Conservation (phyloP, 2,797 vertebrate genomes). For the Sebastes trivittatus region DNA sequence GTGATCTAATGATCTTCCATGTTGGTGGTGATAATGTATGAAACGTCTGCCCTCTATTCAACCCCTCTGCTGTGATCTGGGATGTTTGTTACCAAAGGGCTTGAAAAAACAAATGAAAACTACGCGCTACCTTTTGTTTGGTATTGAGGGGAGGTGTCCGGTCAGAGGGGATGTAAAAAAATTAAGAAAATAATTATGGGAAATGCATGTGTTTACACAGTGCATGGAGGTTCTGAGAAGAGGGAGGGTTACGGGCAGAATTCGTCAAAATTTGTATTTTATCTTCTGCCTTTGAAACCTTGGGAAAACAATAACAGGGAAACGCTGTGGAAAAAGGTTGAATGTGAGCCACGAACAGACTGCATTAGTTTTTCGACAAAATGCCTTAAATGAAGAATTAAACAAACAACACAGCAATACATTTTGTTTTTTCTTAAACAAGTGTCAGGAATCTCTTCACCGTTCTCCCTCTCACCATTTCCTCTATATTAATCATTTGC, state of each 20-base stretch:
- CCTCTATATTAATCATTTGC: background rate
- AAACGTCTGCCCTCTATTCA: conserved; percentile 39
- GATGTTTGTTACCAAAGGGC: conserved; percentile 62
- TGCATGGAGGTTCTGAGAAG: conserved; percentile 26
- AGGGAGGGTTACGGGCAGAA: conserved; percentile 17
- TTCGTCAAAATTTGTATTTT: conserved; percentile 51
- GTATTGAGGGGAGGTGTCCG: conserved; percentile 55
- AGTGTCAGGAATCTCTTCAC: background rate
- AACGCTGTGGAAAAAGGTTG: conserved; percentile 13
- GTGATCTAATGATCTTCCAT: conserved; percentile 23
- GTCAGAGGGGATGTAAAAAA: conserved; percentile 36
- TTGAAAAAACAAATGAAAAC: conserved; percentile 66
- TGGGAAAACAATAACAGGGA: conserved; percentile 62
- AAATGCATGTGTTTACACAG: conserved; percentile 64
- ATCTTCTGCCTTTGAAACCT: conserved; percentile 60
- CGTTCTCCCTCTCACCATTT: background rate
- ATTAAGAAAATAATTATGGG: conserved; percentile 66
- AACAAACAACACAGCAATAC: background rate
- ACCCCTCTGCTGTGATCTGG: conserved; percentile 43
- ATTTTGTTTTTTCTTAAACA: background rate
- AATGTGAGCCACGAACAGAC: background rate
- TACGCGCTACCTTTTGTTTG: conserved; percentile 62
- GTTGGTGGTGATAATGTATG: background rate
- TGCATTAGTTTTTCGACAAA: background rate
- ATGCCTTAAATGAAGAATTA: background rate